These are phyloP conservation scores for Mugil cephalus DNA, from an alignment of 2,113 vertebrate species.

Conservation along the genomic window DNA sequence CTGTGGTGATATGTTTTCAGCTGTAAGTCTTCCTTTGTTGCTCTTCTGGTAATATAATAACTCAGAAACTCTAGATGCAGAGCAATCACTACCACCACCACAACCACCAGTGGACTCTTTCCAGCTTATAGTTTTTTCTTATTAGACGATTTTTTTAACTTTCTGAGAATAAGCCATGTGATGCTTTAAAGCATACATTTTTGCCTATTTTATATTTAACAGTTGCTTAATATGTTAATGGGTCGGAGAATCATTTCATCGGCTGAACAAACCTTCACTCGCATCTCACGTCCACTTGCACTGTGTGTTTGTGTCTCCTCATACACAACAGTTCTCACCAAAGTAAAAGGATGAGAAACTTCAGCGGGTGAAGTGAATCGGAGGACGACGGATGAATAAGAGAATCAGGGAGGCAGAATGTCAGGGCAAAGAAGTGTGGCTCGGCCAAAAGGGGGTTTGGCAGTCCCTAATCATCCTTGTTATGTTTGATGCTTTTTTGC, in stretches of 20 bases:
- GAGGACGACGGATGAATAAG: constrained; percentile 41
- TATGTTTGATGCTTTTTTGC: constrained; percentile 84
- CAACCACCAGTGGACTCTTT: constrained; percentile 72
- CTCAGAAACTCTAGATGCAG: constrained; percentile 77
- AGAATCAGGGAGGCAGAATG: constrained; percentile 70
- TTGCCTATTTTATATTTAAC: constrained; percentile 82
- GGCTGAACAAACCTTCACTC: constrained; percentile 64
- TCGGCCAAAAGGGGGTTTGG: constrained; percentile 60
- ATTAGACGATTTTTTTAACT: constrained; percentile 71
- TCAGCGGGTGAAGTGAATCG: constrained; percentile 43
- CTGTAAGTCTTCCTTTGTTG: constrained; percentile 86
- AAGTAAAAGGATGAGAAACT: constrained; percentile 74
- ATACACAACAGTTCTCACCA: constrained; percentile 77
- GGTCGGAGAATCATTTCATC: constrained; percentile 65
- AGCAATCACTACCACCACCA: constrained; percentile 75
- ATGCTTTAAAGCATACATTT: constrained; percentile 82
- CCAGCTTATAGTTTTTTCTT: constrained; percentile 59
- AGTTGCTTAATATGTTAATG: constrained; percentile 68
- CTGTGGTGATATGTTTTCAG: constrained; percentile 78
- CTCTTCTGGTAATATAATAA: constrained; percentile 79
- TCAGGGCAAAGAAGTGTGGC: constrained; percentile 56
- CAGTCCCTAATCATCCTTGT: constrained; percentile 76
- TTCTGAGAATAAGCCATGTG: constrained; percentile 85
- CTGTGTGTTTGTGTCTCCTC: constrained; percentile 70
- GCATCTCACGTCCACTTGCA: constrained; percentile 66